A percentile compares a stretch with the other conserved stretches of the same genome.
Evolutionary conservation across 2,888 invertebrate genomes (phyloP).

Genomic region (Amorpha juglandis): DNA sequence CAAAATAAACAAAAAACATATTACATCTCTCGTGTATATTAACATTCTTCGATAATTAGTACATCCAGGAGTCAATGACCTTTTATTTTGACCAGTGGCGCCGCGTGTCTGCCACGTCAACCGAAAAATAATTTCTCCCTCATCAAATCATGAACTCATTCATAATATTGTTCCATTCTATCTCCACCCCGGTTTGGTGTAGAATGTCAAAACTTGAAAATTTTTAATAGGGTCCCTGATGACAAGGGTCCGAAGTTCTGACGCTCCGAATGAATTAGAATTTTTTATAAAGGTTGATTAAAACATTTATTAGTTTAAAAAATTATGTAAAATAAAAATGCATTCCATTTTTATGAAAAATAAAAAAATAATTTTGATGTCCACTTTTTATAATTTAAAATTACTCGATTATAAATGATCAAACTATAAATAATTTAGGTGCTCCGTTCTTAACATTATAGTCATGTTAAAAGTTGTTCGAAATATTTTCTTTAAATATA

Average conservation of each 20-base stretch:
- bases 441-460: too few relatives aligned
- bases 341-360: too few relatives aligned
- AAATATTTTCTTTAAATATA: too few relatives aligned
- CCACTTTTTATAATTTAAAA: too few relatives aligned
- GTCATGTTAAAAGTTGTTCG: too few relatives aligned
- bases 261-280: background rate
- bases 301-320: background rate
- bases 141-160: slow-evolving; percentile 53
- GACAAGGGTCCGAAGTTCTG: background rate
- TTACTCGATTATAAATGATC: too few relatives aligned
- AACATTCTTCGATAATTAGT: background rate
- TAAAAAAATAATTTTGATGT: too few relatives aligned
- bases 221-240: slow-evolving; percentile 32
- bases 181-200: slow-evolving; percentile 61
- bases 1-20: background rate
- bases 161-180: slow-evolving; percentile 74
- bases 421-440: too few relatives aligned
- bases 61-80: slow-evolving; percentile 18
- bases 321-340: too few relatives aligned
- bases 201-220: slow-evolving; percentile 57
- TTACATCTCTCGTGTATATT: background rate
- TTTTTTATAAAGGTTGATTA: background rate
- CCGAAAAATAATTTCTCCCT: slow-evolving; percentile 47
- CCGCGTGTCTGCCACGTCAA: slow-evolving; percentile 32
- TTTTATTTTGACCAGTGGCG: slow-evolving; percentile 11